Percentiles rank a stretch among this genome's conserved stretches.
Evolutionary conservation across 1,140 invertebrate genomes (phyloP).

Genomic region (Anoplophora glabripennis): DNA sequence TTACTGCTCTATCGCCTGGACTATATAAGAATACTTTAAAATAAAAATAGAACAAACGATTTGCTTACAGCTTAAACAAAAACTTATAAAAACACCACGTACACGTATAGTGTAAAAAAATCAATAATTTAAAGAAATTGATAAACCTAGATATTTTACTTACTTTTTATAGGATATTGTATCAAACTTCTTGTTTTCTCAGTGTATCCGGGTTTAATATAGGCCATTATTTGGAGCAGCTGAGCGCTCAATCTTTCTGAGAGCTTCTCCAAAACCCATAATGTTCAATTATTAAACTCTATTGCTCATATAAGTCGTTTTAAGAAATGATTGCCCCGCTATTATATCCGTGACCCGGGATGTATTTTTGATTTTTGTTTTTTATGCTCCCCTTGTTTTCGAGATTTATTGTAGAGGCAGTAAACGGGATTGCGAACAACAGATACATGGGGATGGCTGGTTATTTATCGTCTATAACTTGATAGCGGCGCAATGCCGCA

Average conservation of each 20-base stretch:
- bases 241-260: constrained; percentile 49
- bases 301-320: constrained; percentile 49
- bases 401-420: constrained; percentile 13
- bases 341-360: constrained; percentile 22
- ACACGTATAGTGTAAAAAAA: no score
- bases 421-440: constrained; percentile 15
- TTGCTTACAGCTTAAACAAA: no score
- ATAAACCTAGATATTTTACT: no score
- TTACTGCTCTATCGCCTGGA: no score
- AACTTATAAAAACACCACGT: no score
- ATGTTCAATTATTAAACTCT: constrained; percentile 50
- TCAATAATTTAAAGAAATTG: no score
- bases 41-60: no score
- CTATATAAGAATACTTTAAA: no score
- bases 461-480: neutral
- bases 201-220: constrained; percentile 29
- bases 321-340: constrained; percentile 45
- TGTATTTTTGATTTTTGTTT: constrained; percentile 48
- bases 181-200: no score
- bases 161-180: no score
- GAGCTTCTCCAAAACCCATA: constrained; percentile 47
- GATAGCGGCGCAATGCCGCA: neutral
- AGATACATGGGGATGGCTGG: neutral
- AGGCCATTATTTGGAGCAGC: constrained; percentile 35
- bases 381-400: constrained; percentile 16